A percentile compares a stretch with the other conserved stretches of the same genome.
Conservation (phyloP, 2,113 vertebrate genomes). For the Melanocharis versteri region DNA sequence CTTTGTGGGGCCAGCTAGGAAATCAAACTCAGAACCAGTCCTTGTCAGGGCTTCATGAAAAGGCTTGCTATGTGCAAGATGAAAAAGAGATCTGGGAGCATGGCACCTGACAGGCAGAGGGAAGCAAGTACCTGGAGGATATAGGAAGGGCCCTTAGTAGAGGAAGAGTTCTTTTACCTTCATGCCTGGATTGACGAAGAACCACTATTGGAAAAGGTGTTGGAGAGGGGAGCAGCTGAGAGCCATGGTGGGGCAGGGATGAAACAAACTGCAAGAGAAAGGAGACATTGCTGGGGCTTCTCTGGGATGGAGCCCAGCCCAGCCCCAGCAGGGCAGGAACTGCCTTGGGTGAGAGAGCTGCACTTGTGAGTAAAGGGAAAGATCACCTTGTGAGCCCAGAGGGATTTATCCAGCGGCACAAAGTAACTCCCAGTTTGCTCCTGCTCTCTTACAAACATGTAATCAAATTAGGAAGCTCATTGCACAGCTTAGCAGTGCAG, state of each 20-base stretch:
- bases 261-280: background rate
- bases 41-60: background rate
- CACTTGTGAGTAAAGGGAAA: fast-evolving
- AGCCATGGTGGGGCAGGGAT: fast-evolving
- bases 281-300: background rate
- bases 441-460: background rate
- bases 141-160: background rate
- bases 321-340: background rate
- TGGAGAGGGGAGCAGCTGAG: background rate
- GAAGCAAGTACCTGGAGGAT: background rate
- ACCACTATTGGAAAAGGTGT: background rate
- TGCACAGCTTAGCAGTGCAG: background rate
- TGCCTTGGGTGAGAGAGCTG: fast-evolving
- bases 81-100: background rate
- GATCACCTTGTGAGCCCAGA: background rate
- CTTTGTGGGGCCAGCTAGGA: background rate
- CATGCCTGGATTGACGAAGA: background rate
- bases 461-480: background rate
- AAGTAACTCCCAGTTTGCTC: background rate
- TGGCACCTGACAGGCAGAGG: background rate
- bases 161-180: background rate
- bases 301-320: background rate
- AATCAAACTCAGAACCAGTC: background rate
- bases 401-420: background rate
- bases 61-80: background rate